phyloP scores from a whole-genome alignment of 1,140 invertebrate genomes.

The Ladona fulva region DNA sequence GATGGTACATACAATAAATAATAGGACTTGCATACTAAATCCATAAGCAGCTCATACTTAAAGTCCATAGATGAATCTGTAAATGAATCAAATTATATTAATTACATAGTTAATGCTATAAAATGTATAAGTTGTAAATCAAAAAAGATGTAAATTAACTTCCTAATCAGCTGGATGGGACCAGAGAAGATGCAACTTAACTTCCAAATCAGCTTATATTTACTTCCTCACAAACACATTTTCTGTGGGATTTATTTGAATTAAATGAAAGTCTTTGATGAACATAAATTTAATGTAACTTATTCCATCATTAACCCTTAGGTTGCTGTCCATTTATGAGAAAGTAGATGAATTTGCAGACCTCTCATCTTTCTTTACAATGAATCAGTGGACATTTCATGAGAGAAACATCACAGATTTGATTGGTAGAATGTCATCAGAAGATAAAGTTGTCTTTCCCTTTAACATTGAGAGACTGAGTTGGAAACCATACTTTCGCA shows the following conservation, averaged over 20 bases:
- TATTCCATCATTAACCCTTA: not conserved
- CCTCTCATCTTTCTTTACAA: constrained; percentile 20
- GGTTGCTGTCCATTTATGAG: constrained; percentile 16
- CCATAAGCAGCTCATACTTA: too few relatives aligned
- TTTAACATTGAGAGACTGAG: constrained; percentile 18
- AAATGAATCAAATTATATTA: too few relatives aligned
- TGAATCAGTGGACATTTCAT: constrained; percentile 22
- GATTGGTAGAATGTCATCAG: constrained; percentile 18
- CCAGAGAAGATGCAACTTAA: too few relatives aligned
- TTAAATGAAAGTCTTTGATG: not conserved
- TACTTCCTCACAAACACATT: not conserved
- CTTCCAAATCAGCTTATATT: not conserved
- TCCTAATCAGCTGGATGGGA: too few relatives aligned
- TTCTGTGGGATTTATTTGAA: not conserved
- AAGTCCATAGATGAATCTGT: too few relatives aligned
- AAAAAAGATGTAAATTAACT: too few relatives aligned
- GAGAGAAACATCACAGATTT: not conserved
- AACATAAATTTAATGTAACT: not conserved
- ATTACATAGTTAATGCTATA: too few relatives aligned
- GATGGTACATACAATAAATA: too few relatives aligned
- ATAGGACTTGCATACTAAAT: too few relatives aligned
- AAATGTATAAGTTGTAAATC: too few relatives aligned
- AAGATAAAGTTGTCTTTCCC: constrained; percentile 23
- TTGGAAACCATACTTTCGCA: constrained; percentile 16
- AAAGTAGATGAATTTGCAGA: constrained; percentile 16